phyloP scores from a whole-genome alignment of 1,140 invertebrate genomes.

The Campoletis sonorensis region DNA sequence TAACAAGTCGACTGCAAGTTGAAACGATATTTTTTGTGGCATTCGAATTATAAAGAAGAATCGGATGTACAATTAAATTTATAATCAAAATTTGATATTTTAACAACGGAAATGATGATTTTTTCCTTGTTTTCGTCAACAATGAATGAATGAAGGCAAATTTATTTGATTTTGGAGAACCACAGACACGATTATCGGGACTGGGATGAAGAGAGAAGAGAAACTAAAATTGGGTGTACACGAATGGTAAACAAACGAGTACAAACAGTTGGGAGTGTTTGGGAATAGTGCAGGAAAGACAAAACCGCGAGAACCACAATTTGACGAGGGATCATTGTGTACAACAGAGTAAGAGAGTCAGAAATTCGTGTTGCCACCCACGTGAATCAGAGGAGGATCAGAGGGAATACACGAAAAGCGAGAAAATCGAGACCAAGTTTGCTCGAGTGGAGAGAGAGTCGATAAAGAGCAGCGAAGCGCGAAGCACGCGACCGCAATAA shows the following conservation, averaged over 20 bases:
- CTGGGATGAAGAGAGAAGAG: no score
- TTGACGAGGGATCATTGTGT: slow-evolving; percentile 4
- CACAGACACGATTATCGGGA: background rate
- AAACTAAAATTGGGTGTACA: background rate
- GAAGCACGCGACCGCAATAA: slow-evolving; percentile 52
- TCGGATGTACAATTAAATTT: no score
- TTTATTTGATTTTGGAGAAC: background rate
- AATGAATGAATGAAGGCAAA: background rate
- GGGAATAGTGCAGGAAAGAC: background rate
- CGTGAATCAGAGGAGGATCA: slow-evolving; percentile 22
- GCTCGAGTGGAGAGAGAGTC: slow-evolving; percentile 38
- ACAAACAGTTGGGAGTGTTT: background rate
- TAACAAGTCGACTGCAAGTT: no score
- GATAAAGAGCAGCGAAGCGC: slow-evolving; percentile 50
- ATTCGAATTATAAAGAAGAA: no score
- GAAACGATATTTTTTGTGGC: no score
- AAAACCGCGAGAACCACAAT: slow-evolving; percentile 24
- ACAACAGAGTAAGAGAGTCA: background rate
- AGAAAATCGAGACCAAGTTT: slow-evolving; percentile 31
- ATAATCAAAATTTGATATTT: no score
- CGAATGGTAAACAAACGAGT: background rate
- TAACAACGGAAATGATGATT: no score
- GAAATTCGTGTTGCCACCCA: slow-evolving; percentile 35
- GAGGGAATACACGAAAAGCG: slow-evolving; percentile 23
- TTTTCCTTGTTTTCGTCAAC: no score